Evolutionary conservation across 2,888 invertebrate genomes (phyloP), one percentile per base, ranked within the genome.

Genomic region (Napeogenes inachia): DNA sequence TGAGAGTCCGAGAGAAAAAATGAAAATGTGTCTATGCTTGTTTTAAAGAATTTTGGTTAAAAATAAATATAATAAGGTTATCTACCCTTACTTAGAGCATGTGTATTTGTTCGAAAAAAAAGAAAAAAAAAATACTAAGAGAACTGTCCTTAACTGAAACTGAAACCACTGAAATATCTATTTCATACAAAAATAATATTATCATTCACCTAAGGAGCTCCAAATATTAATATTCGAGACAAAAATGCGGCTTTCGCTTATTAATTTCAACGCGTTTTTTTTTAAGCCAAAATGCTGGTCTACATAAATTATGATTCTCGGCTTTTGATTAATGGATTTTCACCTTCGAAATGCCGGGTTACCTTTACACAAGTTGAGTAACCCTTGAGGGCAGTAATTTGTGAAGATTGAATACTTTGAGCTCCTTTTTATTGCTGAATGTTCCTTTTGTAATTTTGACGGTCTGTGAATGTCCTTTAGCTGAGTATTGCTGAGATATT

Each of bases 321-420:
- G 54, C 45, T 64, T 62, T 60, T 65, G 66, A 67, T 67, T 67
- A 64, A 67, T 67, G 66, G 54, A 58, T 59, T 21, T 57, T 30
- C 57, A 60, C 62, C 61, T 50, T 57, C 56, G 38, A 61, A 63
- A 61, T 61, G 42, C 56, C 59, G 63, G 59, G 59, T 63, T 61
- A 56, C 64, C 63, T 66, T 65, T 68, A 65, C 64, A 68, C 68
- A 67, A 68, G 68, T 68, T 62, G 68, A 68, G 67, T 66, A 68
- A 70, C 70, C 71, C 72, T 70, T 68, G 66, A 68, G 68, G 65
- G 57, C 65, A 68, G 68, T 70, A 72, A 73, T 73, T 72, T 71
- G 70, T 68, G 68, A 61, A 70, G 70, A 73, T 73, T 73, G 72
- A 72, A 73, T 71, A 70, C 67, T 67, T 69, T 68, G 62, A 65